Conservation (phyloP, 2,888 invertebrate genomes). For the Liopterus haemorrhoidalis region DNA sequence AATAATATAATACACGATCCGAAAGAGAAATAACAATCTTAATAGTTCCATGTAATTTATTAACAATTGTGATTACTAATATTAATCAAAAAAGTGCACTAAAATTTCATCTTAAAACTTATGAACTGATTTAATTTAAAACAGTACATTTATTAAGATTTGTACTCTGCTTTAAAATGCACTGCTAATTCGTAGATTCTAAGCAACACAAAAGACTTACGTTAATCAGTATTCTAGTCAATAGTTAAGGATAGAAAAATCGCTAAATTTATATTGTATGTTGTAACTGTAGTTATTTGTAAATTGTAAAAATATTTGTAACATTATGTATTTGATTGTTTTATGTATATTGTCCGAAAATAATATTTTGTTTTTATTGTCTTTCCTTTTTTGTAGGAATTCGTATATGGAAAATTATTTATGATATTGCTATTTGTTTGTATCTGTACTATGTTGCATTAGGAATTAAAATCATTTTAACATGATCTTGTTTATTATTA, state of each 20-base stretch:
- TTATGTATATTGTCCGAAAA: constrained; percentile 24
- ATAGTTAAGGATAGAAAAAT: constrained; percentile 35
- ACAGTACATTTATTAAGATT: neutral
- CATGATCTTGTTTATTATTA: no score
- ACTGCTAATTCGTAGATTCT: constrained; percentile 32
- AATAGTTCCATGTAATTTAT: no score
- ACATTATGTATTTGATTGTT: constrained; percentile 28
- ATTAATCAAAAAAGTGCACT: no score
- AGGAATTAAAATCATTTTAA: no score
- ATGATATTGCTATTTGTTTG: no score
- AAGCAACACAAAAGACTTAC: constrained; percentile 37
- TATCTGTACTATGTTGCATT: no score
- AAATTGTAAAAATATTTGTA: constrained; percentile 36
- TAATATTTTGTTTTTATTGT: constrained; percentile 12
- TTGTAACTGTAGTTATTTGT: constrained; percentile 36
- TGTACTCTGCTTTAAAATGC: constrained; percentile 30
- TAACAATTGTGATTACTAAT: no score
- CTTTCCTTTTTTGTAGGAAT: no score
- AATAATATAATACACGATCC: no score
- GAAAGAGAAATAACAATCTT: no score
- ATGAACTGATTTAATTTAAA: neutral
- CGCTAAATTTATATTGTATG: constrained; percentile 35
- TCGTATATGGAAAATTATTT: no score
- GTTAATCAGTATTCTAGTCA: constrained; percentile 41
- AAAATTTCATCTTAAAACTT: no score